Conservation (phyloP, 2,888 invertebrate genomes). For the Byasa hedistus region DNA sequence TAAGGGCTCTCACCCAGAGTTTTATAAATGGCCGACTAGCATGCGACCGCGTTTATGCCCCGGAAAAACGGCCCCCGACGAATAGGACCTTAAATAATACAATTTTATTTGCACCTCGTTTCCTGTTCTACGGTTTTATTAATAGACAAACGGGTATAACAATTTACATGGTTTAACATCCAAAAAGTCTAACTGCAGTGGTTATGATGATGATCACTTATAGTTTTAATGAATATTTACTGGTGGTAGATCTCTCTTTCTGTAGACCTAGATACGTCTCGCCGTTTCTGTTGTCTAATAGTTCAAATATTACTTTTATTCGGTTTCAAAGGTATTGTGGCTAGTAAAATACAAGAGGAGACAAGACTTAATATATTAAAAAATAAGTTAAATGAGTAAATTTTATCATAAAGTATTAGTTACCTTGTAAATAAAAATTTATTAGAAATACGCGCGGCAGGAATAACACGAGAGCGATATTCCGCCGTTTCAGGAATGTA, state of each 20-base stretch:
- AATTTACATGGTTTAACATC: not conserved
- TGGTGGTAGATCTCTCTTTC: no score
- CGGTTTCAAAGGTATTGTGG: no score
- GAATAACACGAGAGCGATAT: not conserved
- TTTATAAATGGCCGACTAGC: conserved; percentile 69
- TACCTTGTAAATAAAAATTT: not conserved
- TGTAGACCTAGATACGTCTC: no score
- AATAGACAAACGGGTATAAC: not conserved
- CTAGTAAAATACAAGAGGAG: no score
- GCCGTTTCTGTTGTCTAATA: no score
- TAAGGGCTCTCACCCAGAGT: conserved; percentile 69
- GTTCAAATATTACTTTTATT: no score
- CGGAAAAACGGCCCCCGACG: conserved; percentile 55
- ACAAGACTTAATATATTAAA: no score
- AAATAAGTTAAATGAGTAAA: no score
- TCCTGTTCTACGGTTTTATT: conserved; percentile 15
- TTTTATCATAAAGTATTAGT: not conserved
- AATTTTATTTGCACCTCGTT: conserved; percentile 46
- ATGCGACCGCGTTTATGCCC: conserved; percentile 64
- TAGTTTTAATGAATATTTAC: no score
- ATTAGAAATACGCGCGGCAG: not conserved
- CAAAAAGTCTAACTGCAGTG: no score
- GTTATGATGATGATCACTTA: no score
- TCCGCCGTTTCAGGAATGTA: not conserved
- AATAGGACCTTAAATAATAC: conserved; percentile 62